Conservation (phyloP, 2,888 invertebrate species). For the Andricus curvator region DNA sequence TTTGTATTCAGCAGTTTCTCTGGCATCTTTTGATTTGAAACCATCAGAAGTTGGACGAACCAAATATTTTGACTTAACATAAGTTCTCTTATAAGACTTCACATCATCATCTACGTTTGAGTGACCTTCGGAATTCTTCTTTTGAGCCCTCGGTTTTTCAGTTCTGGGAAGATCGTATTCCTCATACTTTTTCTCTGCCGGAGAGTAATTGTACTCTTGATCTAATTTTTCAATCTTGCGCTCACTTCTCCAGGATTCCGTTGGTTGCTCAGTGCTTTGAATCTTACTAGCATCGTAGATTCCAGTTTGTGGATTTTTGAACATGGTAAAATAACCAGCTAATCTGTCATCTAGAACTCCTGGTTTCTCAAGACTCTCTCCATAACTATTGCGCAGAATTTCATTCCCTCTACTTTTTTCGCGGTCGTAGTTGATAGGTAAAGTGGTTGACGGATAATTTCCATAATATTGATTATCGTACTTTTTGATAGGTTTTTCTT, state of each 20-base stretch:
- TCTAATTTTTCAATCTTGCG: slow-evolving; percentile 41
- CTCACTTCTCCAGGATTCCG: not conserved
- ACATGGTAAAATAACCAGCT: slow-evolving; percentile 66
- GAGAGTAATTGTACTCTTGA: slow-evolving; percentile 54
- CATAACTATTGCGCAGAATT: slow-evolving; percentile 72
- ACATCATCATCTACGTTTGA: not conserved
- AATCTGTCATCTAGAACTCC: slow-evolving; percentile 68
- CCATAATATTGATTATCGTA: not conserved
- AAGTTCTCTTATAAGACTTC: not conserved
- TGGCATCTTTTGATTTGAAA: not conserved
- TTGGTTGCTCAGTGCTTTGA: slow-evolving; percentile 9
- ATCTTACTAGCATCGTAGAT: slow-evolving; percentile 52
- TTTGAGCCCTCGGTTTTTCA: not conserved
- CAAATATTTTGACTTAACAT: not conserved
- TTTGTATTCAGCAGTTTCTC: not conserved
- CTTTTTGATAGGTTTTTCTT: not conserved
- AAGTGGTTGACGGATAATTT: slow-evolving; percentile 8
- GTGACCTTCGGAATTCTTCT: not conserved
- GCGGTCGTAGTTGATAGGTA: slow-evolving; percentile 53
- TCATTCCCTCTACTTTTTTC: slow-evolving; percentile 54
- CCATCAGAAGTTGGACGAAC: not conserved
- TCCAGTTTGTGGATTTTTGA: slow-evolving; percentile 63
- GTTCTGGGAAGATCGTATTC: slow-evolving; percentile 65
- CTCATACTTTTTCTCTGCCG: slow-evolving; percentile 67
- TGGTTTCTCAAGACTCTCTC: slow-evolving; percentile 67